Evolutionary conservation across 2,797 vertebrate genomes (phyloP).

Genomic region (Tokudaia tokunoshimensis): DNA sequence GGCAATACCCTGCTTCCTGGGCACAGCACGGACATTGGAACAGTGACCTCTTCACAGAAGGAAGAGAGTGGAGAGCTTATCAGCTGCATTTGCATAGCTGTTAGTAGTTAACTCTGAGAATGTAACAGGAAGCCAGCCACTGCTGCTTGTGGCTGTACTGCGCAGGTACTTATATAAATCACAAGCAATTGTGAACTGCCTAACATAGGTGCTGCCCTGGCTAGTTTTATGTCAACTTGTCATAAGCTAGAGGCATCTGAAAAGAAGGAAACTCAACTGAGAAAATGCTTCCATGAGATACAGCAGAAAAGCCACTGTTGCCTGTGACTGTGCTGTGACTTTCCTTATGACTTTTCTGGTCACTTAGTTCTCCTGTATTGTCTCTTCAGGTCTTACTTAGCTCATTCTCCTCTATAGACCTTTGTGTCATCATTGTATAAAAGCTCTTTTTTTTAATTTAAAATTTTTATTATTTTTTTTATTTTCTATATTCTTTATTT

Average conservation of each 20-base stretch:
- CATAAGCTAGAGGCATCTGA: no score
- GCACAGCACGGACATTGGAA: rapidly evolving
- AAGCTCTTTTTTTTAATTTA: neutral
- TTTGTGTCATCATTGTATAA: neutral
- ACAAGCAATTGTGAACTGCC: neutral
- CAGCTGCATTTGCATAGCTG: neutral
- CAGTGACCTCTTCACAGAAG: neutral
- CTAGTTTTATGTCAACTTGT: no score
- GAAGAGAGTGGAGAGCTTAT: neutral
- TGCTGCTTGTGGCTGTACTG: no score
- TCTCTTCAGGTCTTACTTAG: neutral
- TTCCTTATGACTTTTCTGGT: no score
- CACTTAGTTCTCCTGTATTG: neutral
- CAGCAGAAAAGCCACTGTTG: neutral
- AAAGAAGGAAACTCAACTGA: no score
- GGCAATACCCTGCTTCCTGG: rapidly evolving
- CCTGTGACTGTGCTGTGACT: neutral
- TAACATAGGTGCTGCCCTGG: neutral
- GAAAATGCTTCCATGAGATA: no score
- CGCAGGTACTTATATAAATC: no score
- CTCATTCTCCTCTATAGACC: rapidly evolving
- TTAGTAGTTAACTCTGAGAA: neutral
- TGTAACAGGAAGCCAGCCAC: no score
- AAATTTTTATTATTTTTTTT: no score
- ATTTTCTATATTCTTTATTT: no score